phyloP scores from a whole-genome alignment of 1,140 invertebrate species.

The Harlomillsia oculata region DNA sequence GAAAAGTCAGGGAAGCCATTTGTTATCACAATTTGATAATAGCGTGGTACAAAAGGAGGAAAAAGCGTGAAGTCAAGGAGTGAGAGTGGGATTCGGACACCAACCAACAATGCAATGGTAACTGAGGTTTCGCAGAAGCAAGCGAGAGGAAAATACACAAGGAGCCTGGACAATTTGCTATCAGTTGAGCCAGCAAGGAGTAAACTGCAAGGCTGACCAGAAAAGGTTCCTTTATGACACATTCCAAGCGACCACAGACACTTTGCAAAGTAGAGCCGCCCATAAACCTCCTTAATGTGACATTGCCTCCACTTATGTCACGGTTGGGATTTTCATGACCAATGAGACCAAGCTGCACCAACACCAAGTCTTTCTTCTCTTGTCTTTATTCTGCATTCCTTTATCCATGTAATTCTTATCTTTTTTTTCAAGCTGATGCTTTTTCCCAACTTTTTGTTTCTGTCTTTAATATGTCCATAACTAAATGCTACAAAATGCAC shows the following conservation, averaged over 20 bases:
- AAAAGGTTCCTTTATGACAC: not conserved
- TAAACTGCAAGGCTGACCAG: not conserved
- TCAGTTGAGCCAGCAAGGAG: not conserved
- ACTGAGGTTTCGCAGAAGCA: not conserved
- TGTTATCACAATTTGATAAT: not conserved
- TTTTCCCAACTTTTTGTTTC: too few relatives aligned
- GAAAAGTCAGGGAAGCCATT: not conserved
- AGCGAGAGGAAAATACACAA: not conserved
- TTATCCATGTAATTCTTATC: too few relatives aligned
- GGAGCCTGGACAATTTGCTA: not conserved
- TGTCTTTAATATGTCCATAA: too few relatives aligned
- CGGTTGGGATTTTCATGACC: not conserved
- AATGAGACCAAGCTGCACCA: too few relatives aligned
- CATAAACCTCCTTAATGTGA: slow-evolving; percentile 7
- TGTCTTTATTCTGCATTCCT: too few relatives aligned
- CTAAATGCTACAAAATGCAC: too few relatives aligned
- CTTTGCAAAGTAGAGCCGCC: not conserved
- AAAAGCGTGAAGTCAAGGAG: not conserved
- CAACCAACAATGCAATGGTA: not conserved
- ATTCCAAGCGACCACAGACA: not conserved
- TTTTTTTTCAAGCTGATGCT: too few relatives aligned
- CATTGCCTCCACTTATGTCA: not conserved
- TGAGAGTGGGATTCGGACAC: not conserved
- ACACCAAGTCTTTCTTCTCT: too few relatives aligned
- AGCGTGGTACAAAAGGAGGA: not conserved